Evolutionary conservation across 2,797 vertebrate species (phyloP).

Genomic region (Vipera ursinii): DNA sequence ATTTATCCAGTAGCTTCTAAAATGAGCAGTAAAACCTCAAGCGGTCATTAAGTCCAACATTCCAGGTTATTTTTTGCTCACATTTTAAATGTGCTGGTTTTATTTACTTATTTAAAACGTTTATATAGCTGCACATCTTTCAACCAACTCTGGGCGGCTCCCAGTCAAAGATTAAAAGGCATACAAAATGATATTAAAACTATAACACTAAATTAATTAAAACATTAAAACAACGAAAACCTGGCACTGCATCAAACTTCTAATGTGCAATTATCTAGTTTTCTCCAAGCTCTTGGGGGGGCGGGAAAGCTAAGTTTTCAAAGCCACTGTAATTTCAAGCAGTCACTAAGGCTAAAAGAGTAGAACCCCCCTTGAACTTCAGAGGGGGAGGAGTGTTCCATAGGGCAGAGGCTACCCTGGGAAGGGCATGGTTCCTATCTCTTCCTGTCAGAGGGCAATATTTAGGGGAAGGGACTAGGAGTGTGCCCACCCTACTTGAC

Average conservation of each 20-base stretch:
- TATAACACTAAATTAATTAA: background rate
- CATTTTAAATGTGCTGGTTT: background rate
- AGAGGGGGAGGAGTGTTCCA: background rate
- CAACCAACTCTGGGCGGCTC: background rate
- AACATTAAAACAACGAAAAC: background rate
- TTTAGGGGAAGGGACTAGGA: background rate
- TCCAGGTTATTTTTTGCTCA: background rate
- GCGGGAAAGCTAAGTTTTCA: background rate
- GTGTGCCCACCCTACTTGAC: background rate
- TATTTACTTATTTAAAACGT: background rate
- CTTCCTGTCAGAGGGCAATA: background rate
- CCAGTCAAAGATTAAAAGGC: background rate
- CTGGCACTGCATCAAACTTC: background rate
- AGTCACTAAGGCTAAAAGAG: background rate
- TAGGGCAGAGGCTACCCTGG: background rate
- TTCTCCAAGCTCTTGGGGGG: background rate
- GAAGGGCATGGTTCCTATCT: background rate
- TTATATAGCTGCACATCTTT: background rate
- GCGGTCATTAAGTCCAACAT: background rate
- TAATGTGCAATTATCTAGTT: background rate
- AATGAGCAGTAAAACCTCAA: background rate
- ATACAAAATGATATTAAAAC: background rate
- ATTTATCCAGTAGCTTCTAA: background rate
- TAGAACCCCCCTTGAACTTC: background rate
- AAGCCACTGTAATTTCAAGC: background rate